Conservation (phyloP, 2,888 invertebrate genomes). For the Argyra leucocephala region DNA sequence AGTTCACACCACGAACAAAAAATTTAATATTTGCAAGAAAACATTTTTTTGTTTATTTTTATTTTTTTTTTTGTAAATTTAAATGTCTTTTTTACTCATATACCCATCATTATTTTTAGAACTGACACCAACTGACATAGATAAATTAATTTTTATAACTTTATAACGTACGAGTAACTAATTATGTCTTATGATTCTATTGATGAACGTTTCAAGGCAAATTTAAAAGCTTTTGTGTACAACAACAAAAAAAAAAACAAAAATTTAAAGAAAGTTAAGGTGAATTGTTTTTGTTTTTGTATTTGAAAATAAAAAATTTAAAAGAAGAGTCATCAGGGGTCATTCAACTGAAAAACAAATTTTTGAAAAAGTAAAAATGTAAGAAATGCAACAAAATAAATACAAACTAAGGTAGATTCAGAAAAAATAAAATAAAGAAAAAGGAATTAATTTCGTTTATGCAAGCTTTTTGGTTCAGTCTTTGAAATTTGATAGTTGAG, state of each 20-base stretch:
- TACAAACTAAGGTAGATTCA: no score
- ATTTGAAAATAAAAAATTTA: not conserved
- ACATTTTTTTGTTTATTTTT: no score
- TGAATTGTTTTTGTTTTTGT: not conserved
- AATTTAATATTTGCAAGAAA: no score
- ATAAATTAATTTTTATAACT: not conserved
- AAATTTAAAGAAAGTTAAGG: not conserved
- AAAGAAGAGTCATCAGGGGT: not conserved
- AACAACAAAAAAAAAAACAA: no score
- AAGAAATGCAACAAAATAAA: not conserved
- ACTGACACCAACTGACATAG: not conserved
- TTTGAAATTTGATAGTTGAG: not conserved
- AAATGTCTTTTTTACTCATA: no score
- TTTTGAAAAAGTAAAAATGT: not conserved
- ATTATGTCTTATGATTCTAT: not conserved
- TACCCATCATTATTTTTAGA: no score
- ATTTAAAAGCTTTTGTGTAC: not conserved
- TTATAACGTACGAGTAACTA: not conserved
- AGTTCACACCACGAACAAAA: no score
- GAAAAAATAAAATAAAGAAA: not conserved
- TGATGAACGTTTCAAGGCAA: not conserved
- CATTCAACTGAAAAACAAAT: not conserved
- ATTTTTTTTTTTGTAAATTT: no score
- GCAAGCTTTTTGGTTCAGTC: no score
- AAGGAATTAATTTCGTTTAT: not conserved